phyloP scores from a whole-genome alignment of 2,113 vertebrate species.

The Prietella phreatophila region DNA sequence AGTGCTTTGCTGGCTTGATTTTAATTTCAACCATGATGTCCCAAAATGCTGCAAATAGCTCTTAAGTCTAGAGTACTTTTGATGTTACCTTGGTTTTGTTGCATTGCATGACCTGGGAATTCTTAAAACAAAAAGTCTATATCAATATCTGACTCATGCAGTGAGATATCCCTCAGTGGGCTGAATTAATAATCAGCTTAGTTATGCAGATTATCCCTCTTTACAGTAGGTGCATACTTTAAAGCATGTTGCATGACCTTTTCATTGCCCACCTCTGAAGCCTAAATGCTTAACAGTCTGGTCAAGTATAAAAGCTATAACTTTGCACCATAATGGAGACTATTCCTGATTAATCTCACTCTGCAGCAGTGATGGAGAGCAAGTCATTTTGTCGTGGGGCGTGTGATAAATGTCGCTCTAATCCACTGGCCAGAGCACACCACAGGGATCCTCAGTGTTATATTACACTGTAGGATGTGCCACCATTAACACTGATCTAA shows the following conservation, averaged over 20 bases:
- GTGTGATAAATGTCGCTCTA: constrained; percentile 33
- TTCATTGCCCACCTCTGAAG: constrained; percentile 27
- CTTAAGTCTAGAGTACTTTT: background rate
- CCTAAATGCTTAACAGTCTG: constrained; percentile 27
- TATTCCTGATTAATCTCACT: constrained; percentile 31
- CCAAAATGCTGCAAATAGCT: constrained; percentile 23
- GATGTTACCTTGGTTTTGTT: background rate
- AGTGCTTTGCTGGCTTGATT: constrained; percentile 31
- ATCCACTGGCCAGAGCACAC: constrained; percentile 16
- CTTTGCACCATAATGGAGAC: background rate
- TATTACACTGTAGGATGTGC: constrained; percentile 21
- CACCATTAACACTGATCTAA: constrained; percentile 43
- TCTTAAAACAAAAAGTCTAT: background rate
- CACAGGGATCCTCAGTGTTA: constrained; percentile 29
- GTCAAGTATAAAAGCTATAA: constrained; percentile 20
- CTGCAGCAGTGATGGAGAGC: constrained; percentile 30
- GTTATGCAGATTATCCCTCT: constrained; percentile 56
- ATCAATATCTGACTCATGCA: constrained; percentile 14
- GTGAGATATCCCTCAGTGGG: constrained; percentile 16
- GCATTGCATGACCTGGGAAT: constrained; percentile 4
- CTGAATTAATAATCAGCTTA: constrained; percentile 53
- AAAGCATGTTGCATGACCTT: constrained; percentile 44
- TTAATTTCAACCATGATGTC: constrained; percentile 1
- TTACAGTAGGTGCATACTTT: constrained; percentile 35
- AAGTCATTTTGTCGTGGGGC: constrained; percentile 6